A percentile compares a stretch with the other conserved stretches of the same genome.
Evolutionary conservation across 1,140 invertebrate genomes (phyloP).

Genomic region (Andrena cerasifolii): DNA sequence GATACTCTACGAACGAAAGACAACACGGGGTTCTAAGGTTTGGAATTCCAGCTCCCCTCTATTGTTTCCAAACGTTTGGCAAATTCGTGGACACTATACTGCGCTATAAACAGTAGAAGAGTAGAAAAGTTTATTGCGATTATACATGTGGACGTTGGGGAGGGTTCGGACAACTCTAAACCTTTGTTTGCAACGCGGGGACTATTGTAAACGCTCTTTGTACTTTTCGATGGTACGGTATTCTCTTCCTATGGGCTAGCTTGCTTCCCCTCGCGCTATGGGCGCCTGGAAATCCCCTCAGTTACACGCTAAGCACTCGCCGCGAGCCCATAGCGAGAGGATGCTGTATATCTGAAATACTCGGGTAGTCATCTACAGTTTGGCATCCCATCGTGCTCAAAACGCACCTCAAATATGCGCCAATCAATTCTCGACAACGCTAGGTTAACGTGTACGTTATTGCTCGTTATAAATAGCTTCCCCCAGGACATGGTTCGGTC

Average conservation of each 20-base stretch:
- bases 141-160: slow-evolving; percentile 13
- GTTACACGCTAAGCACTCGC: too few relatives aligned
- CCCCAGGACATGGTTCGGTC: slow-evolving; percentile 30
- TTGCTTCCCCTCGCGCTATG: too few relatives aligned
- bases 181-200: slow-evolving; percentile 39
- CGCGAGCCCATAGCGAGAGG: too few relatives aligned
- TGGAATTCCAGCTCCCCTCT: background rate
- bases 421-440: slow-evolving; percentile 25
- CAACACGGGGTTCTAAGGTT: background rate
- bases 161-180: slow-evolving; percentile 12
- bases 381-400: slow-evolving; percentile 10
- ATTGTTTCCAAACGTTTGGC: slow-evolving; percentile 16
- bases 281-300: too few relatives aligned
- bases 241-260: too few relatives aligned
- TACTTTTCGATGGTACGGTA: slow-evolving; percentile 66
- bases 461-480: slow-evolving; percentile 49
- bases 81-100: slow-evolving; percentile 20
- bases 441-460: slow-evolving; percentile 49
- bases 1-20: background rate
- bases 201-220: slow-evolving; percentile 60
- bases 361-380: slow-evolving; percentile 27
- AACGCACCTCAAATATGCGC: slow-evolving; percentile 40
- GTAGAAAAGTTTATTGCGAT: slow-evolving; percentile 57
- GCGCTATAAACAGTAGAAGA: slow-evolving; percentile 64
- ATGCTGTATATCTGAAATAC: slow-evolving; percentile 58